phyloP scores from a whole-genome alignment of 2,888 invertebrate species.

The Altica lythri region DNA sequence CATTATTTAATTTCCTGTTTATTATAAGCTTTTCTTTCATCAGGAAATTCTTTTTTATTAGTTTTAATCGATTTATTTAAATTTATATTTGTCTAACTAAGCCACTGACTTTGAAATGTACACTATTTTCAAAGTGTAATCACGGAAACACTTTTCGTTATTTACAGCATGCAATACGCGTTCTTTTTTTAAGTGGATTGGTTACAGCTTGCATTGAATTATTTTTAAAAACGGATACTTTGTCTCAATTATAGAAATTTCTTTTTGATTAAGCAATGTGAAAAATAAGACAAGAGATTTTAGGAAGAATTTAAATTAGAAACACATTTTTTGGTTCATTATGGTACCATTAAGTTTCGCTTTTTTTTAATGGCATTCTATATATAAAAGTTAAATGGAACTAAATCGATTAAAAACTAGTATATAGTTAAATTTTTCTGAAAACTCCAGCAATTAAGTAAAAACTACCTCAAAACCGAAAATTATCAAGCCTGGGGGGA shows the following conservation, averaged over 20 bases:
- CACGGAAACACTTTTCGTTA: constrained; percentile 42
- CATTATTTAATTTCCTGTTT: too few species aligned
- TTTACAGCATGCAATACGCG: constrained; percentile 28
- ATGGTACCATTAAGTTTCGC: too few species aligned
- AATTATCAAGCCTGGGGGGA: too few species aligned
- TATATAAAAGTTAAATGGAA: too few species aligned
- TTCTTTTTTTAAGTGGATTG: constrained; percentile 35
- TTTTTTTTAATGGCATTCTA: too few species aligned
- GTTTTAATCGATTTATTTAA: too few species aligned
- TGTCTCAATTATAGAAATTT: constrained; percentile 24
- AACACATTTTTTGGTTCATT: neutral
- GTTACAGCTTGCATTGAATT: constrained; percentile 33
- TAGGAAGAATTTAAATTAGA: constrained; percentile 3
- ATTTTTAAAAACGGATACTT: constrained; percentile 30
- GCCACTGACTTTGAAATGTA: constrained; percentile 30
- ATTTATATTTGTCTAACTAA: neutral
- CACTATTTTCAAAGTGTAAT: constrained; percentile 46
- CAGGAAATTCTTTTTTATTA: too few species aligned
- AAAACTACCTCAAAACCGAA: too few species aligned
- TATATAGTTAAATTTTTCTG: too few species aligned
- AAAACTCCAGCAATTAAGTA: too few species aligned
- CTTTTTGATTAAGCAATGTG: constrained; percentile 11
- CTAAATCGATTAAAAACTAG: too few species aligned
- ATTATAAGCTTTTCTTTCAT: too few species aligned
- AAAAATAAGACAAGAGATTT: constrained; percentile 1